Conservation (phyloP, 2,113 vertebrate genomes). For the Ochotona princeps region DNA sequence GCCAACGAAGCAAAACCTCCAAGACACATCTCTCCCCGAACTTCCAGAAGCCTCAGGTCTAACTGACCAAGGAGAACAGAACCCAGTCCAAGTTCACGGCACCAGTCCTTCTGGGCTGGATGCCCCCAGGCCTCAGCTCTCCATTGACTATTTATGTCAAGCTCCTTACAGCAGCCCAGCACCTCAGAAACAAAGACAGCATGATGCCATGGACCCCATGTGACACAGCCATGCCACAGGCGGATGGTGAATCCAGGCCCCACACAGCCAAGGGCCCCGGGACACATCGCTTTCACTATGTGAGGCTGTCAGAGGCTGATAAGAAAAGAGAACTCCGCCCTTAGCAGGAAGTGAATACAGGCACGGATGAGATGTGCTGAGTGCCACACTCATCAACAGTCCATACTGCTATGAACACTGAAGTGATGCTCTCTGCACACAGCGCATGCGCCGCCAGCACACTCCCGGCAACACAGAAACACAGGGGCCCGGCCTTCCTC, state of each 20-base stretch:
- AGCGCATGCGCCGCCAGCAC: not conserved
- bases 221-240: rapidly evolving
- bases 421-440: not conserved
- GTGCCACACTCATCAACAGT: rapidly evolving
- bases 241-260: not conserved
- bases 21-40: not conserved
- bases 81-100: rapidly evolving
- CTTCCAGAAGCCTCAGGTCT: not conserved
- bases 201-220: not conserved
- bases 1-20: not conserved
- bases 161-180: not conserved
- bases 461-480: rapidly evolving
- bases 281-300: not conserved
- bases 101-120: not conserved
- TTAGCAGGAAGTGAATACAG: not conserved
- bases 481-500: not conserved
- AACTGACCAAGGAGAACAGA: too few relatives aligned
- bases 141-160: not conserved
- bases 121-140: rapidly evolving
- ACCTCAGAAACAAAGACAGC: rapidly evolving
- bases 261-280: not conserved
- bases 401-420: rapidly evolving
- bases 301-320: not conserved
- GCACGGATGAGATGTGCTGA: rapidly evolving
- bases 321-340: not conserved